Evolutionary conservation across 1,140 invertebrate genomes (phyloP), one percentile per base, ranked within the genome.

Genomic region (Aricia agestis): DNA sequence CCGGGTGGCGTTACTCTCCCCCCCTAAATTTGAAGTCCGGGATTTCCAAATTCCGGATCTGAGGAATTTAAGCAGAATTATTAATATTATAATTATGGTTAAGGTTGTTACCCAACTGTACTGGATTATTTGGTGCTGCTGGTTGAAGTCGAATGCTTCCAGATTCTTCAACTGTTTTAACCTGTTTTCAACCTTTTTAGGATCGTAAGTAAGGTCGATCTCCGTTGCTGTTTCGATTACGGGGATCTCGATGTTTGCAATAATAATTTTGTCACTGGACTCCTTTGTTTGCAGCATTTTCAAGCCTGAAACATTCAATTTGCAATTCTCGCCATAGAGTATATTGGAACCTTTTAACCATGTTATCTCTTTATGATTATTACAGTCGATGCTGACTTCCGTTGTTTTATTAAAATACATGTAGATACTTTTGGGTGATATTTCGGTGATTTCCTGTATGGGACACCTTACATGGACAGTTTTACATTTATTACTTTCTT

Each of bases 391-490:
- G 36, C 36, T 36, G 36, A 36, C 36, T 36, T 36, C 36, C 6
- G 36, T 36, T 9, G 36, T 36, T 36, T 36, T 36, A 45, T 70
- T 70, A 70, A 70, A 70, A 70, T 45, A 70, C 69, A 70, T 70
- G n/a, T 71, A 71, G 15, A 73, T 65, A 3, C 63, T 25, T 70
- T 72, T 76, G 13, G 72, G 41, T 15, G 75, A 67, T 57, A 73
- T 72, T 68, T 73, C 31, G 10, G 66, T n/a, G 9, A 73, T 70
- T 36, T 72, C 72, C 66, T 75, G 52, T 6, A 18, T 0, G 7
- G 72, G 74, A 58, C 70, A 76, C 63, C 61, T 76, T 4, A 76
- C 63, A 61, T 68, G 67, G 0, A 76, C 71, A 10, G 66, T 67
- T 45, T 69, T 11, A 65, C 75, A 76, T 17, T 69, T 74, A 25